Base-by-base conservation (phyloP, 2,113 vertebrate species). In the Sander lucioperca region DNA sequence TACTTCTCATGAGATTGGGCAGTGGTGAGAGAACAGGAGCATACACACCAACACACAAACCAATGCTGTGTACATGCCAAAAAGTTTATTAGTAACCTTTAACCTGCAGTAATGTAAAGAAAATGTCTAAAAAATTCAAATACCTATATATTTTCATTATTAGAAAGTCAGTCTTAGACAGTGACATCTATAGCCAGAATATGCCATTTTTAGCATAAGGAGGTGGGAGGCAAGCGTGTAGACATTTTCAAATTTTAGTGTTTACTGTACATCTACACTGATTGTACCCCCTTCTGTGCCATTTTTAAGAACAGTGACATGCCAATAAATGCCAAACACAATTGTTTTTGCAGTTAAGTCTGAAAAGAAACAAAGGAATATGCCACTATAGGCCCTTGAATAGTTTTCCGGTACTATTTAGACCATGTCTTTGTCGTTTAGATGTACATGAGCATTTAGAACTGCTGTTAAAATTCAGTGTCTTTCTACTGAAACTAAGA, bases 1-100 rank as follows among this genome's bases (percentile, higher is more conserved):
- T 99, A 82, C 96, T 99, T 84, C 97, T 99, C 77, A 97, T 99
- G 91, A 96, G 98, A 93, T 93, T 99, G 83, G 98, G 98, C 94
- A 99, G 98, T 39, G 98, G 98, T 99, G 95, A 97, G 95, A 76
- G 0, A 81, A 10, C 51, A 64, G 72, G 30, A 66, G 25, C 59
- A 80, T 36, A 27, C 50, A 77, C 68, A 78, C 27, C 43, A 58
- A 70, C 68, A 86, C 18, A 58, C 21, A 74, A 16, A 51, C n/a
- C 7, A 13, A 27, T 59, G 39, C 39, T 5, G 12, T 19, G 25
- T 50, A 43, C 39, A 2, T 48, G 27, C 47, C 48, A 50, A 33
- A 67, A 14, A 19, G 45, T 45, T 72, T 45, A 54, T 61, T n/a
- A 59, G 48, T 36, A 74, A 51, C 33, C 10, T 82, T 74, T 58